These are phyloP conservation scores for Calameuta idolon DNA, from an alignment of 2,888 invertebrate genomes.

Conservation along the genomic window DNA sequence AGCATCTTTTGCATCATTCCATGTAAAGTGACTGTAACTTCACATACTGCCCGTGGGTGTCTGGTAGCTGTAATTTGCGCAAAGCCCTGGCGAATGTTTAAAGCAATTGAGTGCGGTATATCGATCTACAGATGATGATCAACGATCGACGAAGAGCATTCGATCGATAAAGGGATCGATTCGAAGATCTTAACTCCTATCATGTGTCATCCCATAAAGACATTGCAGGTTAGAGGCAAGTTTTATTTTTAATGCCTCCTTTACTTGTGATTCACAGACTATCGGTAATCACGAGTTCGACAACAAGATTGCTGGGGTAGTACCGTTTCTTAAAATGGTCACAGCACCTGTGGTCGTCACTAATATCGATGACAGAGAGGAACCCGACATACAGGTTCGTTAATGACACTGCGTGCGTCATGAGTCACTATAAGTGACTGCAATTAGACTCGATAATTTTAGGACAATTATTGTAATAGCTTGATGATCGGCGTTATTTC, in stretches of 20 bases:
- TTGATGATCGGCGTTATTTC: slow-evolving; percentile 32
- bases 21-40: background rate
- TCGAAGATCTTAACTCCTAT: background rate
- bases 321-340: slow-evolving; percentile 76
- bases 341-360: slow-evolving; percentile 78
- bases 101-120: background rate
- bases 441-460: background rate
- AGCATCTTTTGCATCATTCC: background rate
- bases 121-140: background rate
- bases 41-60: background rate
- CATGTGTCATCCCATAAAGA: background rate
- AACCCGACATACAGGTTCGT: slow-evolving; percentile 71
- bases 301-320: slow-evolving; percentile 77
- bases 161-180: background rate
- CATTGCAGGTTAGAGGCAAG: background rate
- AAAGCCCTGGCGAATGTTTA: background rate
- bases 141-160: background rate
- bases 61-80: background rate
- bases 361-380: slow-evolving; percentile 79
- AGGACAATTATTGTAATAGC: slow-evolving; percentile 3
- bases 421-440: background rate
- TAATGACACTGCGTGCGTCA: background rate
- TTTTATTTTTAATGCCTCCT: background rate
- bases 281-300: slow-evolving; percentile 92
- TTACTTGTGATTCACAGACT: slow-evolving; percentile 69